phyloP scores from a whole-genome alignment of 2,113 vertebrate species.

The Gallinago paraguaiae region DNA sequence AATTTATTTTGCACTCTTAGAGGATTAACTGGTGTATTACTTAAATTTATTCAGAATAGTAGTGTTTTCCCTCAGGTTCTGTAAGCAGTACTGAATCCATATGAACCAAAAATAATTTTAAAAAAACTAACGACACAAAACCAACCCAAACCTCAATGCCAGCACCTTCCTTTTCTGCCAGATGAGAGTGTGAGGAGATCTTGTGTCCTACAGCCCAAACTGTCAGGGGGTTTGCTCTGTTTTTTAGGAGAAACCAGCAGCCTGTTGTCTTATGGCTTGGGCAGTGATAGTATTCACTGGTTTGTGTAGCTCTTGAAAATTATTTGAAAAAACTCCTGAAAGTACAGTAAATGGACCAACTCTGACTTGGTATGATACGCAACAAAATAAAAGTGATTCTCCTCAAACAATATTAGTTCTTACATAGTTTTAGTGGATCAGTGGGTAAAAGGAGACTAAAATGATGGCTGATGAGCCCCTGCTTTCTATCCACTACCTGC shows the following conservation, averaged over 20 bases:
- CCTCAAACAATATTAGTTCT: not conserved
- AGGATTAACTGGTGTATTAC: not conserved
- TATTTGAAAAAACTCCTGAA: not conserved
- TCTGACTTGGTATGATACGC: not conserved
- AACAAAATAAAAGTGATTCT: not conserved
- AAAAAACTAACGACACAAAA: too few species aligned
- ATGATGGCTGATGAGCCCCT: not conserved
- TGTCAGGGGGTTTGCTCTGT: not conserved
- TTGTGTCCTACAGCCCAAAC: not conserved
- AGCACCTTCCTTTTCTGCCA: not conserved
- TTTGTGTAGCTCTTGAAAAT: not conserved
- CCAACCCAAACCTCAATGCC: not conserved
- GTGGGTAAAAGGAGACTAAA: not conserved
- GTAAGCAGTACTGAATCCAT: not conserved
- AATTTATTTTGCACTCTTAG: not conserved
- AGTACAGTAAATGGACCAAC: not conserved
- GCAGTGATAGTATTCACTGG: not conserved
- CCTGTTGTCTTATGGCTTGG: rapidly evolving
- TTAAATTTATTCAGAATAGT: not conserved
- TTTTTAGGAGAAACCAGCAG: not conserved
- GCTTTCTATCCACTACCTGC: not conserved
- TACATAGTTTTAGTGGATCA: not conserved
- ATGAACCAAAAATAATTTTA: not conserved
- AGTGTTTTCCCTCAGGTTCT: not conserved
- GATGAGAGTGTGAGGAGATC: not conserved